Evolutionary conservation across 2,888 invertebrate genomes (phyloP), one percentile per base, ranked within the genome.

Genomic region (Troglohyphantes excavatus): DNA sequence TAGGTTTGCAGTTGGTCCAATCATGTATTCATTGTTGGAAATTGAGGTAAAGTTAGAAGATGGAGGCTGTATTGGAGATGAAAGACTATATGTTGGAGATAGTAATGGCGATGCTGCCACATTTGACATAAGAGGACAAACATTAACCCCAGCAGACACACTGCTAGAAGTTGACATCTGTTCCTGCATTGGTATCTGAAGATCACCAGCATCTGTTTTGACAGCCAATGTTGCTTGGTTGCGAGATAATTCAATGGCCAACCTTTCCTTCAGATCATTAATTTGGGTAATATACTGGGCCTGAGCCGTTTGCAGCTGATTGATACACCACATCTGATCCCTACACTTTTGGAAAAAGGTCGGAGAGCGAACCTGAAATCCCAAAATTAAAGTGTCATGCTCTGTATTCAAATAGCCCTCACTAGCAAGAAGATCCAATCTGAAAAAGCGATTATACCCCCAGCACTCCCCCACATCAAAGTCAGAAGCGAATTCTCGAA

Each of bases 391-490:
- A 0, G 97, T 97, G 93, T 98, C 98, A 26, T 96, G 95, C 87
- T 96, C 96, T 0, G 96, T 95, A 93, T 97, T 97, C 89, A 98
- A 95, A 93, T 98, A 98, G 0, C 98, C 98, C 94, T 98, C 98
- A 92, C 96, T 96, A 61, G 97, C 97, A 83, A 98, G 95, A 90
- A 98, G 94, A 94, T 98, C 98, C 79, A 98, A 95, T 59, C 98
- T 94, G 94, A 98, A 98, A 94, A 98, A 98, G 78, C 98, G 95
- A 93, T 98, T 98, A 94, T 98, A 98, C 0, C 98, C 98, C 98
- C 98, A 98, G 93, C 98, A 98, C 94, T 98, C 98, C 63, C 98
- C 98, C 70, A 98, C 97, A 94, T 98, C 98, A 94, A 98, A 98
- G 94, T 98, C 98, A 0, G 98, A 98, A 0, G 98, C 98, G 94